Conservation (phyloP, 2,888 invertebrate species). For the Plutella xylostella region DNA sequence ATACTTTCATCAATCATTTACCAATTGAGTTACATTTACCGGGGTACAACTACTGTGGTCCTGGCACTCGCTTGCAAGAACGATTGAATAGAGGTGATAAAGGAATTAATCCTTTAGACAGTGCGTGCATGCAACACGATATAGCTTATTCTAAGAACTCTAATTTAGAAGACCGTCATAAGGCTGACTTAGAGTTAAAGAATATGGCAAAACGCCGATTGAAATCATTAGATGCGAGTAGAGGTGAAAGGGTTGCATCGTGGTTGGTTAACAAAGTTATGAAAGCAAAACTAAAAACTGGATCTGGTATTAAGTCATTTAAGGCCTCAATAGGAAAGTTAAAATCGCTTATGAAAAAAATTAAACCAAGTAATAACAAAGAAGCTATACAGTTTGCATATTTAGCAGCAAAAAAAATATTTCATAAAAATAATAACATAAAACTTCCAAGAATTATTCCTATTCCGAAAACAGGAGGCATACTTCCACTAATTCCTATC, state of each 20-base stretch:
- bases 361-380: conserved; percentile 18
- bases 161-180: conserved; percentile 21
- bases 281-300: conserved; percentile 20
- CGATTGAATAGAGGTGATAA: conserved; percentile 28
- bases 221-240: conserved; percentile 9
- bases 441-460: conserved; percentile 26
- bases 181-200: conserved; percentile 30
- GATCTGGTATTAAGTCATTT: not conserved
- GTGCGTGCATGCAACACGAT: conserved; percentile 11
- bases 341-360: conserved; percentile 12
- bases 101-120: conserved; percentile 18
- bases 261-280: conserved; percentile 12
- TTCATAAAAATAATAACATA: conserved; percentile 17
- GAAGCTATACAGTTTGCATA: conserved; percentile 15
- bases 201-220: conserved; percentile 25
- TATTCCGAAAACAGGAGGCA: conserved; percentile 31
- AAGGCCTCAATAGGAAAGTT: conserved; percentile 5
- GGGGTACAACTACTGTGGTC: conserved; percentile 23
- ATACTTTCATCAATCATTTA: conserved; percentile 8
- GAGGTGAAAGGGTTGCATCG: conserved; percentile 12
- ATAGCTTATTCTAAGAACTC: conserved; percentile 12
- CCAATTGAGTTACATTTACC: conserved; percentile 15
- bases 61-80: conserved; percentile 24
- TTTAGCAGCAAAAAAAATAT: conserved; percentile 15
- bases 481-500: conserved; percentile 29